A percentile compares a stretch with the other conserved stretches of the same genome.
Evolutionary conservation across 2,888 invertebrate species (phyloP).

Genomic region (Agelastica alni): DNA sequence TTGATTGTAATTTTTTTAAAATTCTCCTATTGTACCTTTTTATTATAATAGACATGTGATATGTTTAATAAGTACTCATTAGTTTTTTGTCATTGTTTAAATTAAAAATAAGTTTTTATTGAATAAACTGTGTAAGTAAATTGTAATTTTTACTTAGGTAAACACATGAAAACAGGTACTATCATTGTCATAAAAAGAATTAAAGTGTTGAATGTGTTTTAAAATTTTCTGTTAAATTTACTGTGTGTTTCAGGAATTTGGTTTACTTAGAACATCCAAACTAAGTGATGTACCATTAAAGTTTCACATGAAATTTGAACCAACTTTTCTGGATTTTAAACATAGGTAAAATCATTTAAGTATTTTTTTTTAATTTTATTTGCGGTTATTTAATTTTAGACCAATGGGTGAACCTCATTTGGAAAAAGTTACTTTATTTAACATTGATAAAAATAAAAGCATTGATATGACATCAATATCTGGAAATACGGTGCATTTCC

Average conservation of each 20-base stretch:
- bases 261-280: constrained; percentile 43
- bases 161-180: too few relatives aligned
- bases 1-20: too few relatives aligned
- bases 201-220: too few relatives aligned
- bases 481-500: constrained; percentile 92
- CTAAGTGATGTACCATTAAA: constrained; percentile 50
- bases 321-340: constrained; percentile 70
- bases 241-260: constrained; percentile 55
- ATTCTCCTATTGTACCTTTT: too few relatives aligned
- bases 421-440: constrained; percentile 84
- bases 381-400: constrained; percentile 58
- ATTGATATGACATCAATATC: constrained; percentile 93
- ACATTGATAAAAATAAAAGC: constrained; percentile 83
- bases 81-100: too few relatives aligned
- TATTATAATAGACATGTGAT: too few relatives aligned
- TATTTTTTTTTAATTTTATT: neutral
- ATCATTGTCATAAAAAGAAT: too few relatives aligned
- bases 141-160: too few relatives aligned
- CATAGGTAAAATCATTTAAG: constrained; percentile 60
- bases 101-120: too few relatives aligned
- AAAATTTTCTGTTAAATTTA: too few relatives aligned
- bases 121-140: too few relatives aligned
- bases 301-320: constrained; percentile 65
- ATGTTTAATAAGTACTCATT: too few relatives aligned
- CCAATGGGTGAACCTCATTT: constrained; percentile 86